Conservation (phyloP, 2,797 vertebrate genomes). For the Thripadectes ignobilis region DNA sequence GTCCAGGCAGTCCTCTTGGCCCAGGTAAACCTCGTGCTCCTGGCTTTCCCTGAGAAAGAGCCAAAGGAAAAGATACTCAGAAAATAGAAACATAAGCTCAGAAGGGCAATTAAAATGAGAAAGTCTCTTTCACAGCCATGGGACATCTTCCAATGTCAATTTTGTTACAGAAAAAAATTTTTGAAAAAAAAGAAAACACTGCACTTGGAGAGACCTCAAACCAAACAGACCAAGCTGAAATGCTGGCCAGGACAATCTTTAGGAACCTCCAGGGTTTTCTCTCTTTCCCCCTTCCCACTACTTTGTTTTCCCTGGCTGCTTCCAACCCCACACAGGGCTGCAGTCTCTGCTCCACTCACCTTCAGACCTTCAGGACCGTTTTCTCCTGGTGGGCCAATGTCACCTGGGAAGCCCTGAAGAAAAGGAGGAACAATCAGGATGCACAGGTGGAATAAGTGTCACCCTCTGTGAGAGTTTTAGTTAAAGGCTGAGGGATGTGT, state of each 20-base stretch:
- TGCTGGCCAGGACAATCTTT: conserved; percentile 53
- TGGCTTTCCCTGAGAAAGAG: conserved; percentile 85
- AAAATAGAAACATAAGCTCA: conserved; percentile 34
- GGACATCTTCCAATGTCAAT: conserved; percentile 74
- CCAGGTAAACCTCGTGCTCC: conserved; percentile 91
- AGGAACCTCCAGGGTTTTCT: conserved; percentile 54
- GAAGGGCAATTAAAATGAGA: conserved; percentile 49
- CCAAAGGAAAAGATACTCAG: conserved; percentile 63
- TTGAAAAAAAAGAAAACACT: background rate
- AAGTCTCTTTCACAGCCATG: conserved; percentile 43
- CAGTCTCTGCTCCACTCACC: conserved; percentile 75
- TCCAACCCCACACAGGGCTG: background rate
- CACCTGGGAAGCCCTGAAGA: conserved; percentile 92
- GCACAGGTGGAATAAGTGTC: background rate
- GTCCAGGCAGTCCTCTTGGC: conserved; percentile 85
- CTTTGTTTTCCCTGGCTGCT: conserved; percentile 40
- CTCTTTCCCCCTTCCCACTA: background rate
- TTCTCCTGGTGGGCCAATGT: conserved; percentile 92
- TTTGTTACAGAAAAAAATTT: conserved; percentile 41
- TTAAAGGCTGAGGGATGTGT: background rate
- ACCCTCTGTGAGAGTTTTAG: background rate
- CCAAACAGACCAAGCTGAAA: conserved; percentile 35
- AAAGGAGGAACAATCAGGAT: background rate
- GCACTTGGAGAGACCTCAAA: conserved; percentile 65
- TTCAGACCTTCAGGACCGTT: conserved; percentile 92